phyloP scores from a whole-genome alignment of 1,140 invertebrate genomes.

The Steinernema khuongi region DNA sequence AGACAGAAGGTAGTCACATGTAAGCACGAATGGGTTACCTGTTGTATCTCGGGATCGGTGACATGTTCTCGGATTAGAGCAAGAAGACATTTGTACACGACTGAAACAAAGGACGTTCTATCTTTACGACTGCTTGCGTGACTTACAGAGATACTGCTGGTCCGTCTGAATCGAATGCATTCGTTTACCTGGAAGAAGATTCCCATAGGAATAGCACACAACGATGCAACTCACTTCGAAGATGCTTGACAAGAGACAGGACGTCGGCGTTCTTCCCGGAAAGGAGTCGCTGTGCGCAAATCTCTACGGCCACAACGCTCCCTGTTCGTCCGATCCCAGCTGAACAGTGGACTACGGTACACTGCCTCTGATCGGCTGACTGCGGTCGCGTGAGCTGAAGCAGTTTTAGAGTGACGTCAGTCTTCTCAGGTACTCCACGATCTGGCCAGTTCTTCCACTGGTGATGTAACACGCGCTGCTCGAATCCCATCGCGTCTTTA shows the following conservation, averaged over 20 bases:
- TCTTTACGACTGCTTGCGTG: background rate
- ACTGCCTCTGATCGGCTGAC: background rate
- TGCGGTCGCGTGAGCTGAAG: background rate
- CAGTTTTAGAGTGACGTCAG: constrained; percentile 2
- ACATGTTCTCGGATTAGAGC: background rate
- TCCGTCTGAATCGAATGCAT: constrained; percentile 7
- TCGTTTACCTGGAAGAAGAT: background rate
- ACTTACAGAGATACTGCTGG: constrained; percentile 6
- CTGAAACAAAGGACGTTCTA: background rate
- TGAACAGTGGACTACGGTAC: background rate
- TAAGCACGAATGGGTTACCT: no score
- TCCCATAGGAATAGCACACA: background rate
- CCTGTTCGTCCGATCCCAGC: background rate
- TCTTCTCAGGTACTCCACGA: background rate
- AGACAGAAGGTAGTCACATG: no score
- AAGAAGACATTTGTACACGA: background rate
- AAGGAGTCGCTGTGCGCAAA: background rate
- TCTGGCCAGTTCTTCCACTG: constrained; percentile 3
- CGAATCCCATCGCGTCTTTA: background rate
- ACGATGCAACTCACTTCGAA: background rate
- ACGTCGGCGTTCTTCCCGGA: background rate
- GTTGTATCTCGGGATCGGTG: background rate
- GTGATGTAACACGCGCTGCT: background rate
- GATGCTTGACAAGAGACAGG: background rate
- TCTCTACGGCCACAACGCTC: background rate